A percentile compares a stretch with the other conserved stretches of the same genome.
Conservation (phyloP, 2,888 invertebrate genomes). For the Eulithis testata region DNA sequence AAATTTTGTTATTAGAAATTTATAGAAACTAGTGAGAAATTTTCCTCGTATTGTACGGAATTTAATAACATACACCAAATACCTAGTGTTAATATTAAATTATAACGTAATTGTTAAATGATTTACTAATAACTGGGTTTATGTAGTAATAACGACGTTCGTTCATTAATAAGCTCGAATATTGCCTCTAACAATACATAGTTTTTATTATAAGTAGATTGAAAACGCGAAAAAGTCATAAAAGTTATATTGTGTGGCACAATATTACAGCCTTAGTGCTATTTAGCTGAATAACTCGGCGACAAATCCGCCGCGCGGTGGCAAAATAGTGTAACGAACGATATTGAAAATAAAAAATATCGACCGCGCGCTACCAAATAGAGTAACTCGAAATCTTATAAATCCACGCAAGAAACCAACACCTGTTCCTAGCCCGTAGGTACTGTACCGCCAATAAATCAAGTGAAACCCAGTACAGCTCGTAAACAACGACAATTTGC, state of each 20-base stretch:
- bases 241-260: background rate
- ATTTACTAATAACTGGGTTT: background rate
- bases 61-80: no score
- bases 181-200: background rate
- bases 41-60: no score
- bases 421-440: slow-evolving; percentile 26
- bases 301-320: slow-evolving; percentile 6
- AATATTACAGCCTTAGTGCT: slow-evolving; percentile 10
- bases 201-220: background rate
- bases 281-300: background rate
- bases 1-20: no score
- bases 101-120: background rate
- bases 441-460: slow-evolving; percentile 29
- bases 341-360: slow-evolving; percentile 11
- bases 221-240: slow-evolving; percentile 6
- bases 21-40: no score
- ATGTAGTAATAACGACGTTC: background rate
- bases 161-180: background rate
- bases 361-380: slow-evolving; percentile 13
- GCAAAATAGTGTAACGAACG: slow-evolving; percentile 8
- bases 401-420: slow-evolving; percentile 22
- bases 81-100: background rate
- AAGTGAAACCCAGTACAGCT: slow-evolving; percentile 34
- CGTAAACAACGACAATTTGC: slow-evolving; percentile 41
- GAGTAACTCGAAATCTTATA: slow-evolving; percentile 23